Conservation (phyloP, 2,888 invertebrate genomes). For the Pycnomerus fuliginosus region DNA sequence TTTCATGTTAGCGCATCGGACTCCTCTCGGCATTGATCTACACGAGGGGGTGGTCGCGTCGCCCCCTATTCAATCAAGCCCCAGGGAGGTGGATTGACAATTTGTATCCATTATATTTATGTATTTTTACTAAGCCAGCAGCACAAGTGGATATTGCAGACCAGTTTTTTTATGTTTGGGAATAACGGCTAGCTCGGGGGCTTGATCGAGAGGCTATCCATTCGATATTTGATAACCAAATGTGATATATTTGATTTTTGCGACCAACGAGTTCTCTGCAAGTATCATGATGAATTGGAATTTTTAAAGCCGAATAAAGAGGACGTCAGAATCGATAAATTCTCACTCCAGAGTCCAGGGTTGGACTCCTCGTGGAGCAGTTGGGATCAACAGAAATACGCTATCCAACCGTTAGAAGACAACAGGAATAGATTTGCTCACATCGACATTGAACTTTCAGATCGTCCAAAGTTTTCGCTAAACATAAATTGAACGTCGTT, state of each 20-base stretch:
- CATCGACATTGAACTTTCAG: too few species aligned
- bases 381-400: too few species aligned
- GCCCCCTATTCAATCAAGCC: constrained; percentile 46
- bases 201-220: constrained; percentile 44
- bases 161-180: constrained; percentile 41
- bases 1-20: constrained; percentile 37
- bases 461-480: too few species aligned
- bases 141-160: constrained; percentile 37
- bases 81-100: constrained; percentile 49
- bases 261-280: constrained; percentile 30
- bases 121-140: constrained; percentile 49
- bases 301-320: constrained; percentile 38
- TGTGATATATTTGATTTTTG: constrained; percentile 47
- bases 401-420: too few species aligned
- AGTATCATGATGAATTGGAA: constrained; percentile 38
- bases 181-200: constrained; percentile 45
- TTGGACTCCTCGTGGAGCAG: too few species aligned
- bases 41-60: constrained; percentile 28
- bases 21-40: constrained; percentile 21
- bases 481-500: too few species aligned
- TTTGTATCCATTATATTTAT: constrained; percentile 52
- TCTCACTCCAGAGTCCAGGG: too few species aligned
- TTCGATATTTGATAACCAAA: constrained; percentile 47
- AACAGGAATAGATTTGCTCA: too few species aligned
- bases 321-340: constrained; percentile 33